Evolutionary conservation across 2,797 vertebrate genomes (phyloP), one percentile per base, ranked within the genome.

Genomic region (Epinephelus coioides): DNA sequence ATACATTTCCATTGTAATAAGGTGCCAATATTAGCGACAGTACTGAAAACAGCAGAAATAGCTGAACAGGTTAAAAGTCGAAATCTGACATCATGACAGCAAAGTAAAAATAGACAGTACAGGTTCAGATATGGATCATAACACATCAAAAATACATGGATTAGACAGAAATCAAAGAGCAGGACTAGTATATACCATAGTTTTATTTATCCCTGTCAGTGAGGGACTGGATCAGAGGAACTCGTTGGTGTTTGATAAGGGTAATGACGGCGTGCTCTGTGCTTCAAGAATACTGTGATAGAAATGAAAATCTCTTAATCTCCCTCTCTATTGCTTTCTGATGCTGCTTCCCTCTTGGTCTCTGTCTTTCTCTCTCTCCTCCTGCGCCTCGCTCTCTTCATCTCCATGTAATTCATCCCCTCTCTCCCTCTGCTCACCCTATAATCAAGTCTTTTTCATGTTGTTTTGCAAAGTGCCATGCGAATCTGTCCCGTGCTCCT

Each of bases 381-480:
- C 50, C 69, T 61, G 63, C 18, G 78, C 77, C 73, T 78, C 27
- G 8, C 78, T 79, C 74, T 79, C 78, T 82, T 81, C 82, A 68
- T 90, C 77, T 82, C 51, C 77, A 44, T 74, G 75, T 90, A 82
- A 91, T 79, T 76, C 84, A 75, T 78, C 47, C 77, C 75, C 82
- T 76, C 79, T 85, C 70, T 82, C 76, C 74, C 83, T 84, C 80
- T 54, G 67, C 84, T 90, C 81, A 53, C 50, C 82, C 83, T 79
- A 76, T 89, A 90, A 90, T 93, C 86, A 88, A 90, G 86, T 90
- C 84, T 89, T 86, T 86, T 90, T 94, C 79, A 87, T 90, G 86
- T 85, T 84, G 82, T 86, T 91, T 76, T 78, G 70, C 73, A 79
- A 85, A 90, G 80, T 83, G 76, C 69, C 73, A 53, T 66, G 73